Conservation (phyloP, 2,888 invertebrate genomes). For the Icerya purchasi region DNA sequence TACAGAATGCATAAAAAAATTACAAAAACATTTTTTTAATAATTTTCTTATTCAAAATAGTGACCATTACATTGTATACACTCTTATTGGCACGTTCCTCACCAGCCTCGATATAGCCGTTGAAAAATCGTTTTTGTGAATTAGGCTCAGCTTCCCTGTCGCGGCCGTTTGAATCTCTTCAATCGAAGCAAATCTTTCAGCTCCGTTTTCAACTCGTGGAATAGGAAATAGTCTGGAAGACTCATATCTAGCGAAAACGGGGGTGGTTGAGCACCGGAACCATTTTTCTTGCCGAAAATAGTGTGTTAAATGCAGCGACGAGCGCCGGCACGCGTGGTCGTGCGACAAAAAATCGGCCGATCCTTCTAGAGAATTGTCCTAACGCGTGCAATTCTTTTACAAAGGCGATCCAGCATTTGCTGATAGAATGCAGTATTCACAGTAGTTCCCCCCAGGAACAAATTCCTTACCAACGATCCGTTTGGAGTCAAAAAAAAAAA, state of each 20-base stretch:
- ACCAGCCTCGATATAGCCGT: background rate
- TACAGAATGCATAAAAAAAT: background rate
- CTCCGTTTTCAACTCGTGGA: too few species aligned
- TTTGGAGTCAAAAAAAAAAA: background rate
- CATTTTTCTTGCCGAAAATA: too few species aligned
- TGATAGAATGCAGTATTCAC: background rate
- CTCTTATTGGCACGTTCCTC: background rate
- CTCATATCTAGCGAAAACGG: too few species aligned
- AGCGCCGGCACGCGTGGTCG: too few species aligned
- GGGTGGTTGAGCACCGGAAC: too few species aligned
- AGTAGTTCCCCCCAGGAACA: too few species aligned
- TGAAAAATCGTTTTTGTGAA: background rate
- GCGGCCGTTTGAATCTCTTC: too few species aligned
- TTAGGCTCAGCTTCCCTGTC: background rate
- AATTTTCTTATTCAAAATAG: background rate
- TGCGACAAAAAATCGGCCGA: background rate
- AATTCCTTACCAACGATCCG: background rate
- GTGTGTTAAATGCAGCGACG: too few species aligned
- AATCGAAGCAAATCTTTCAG: too few species aligned
- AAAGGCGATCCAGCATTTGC: background rate
- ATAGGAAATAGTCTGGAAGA: too few species aligned
- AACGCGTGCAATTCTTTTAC: background rate
- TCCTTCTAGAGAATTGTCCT: background rate
- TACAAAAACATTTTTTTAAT: constrained; percentile 1
- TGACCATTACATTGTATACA: background rate